phyloP scores from a whole-genome alignment of 2,113 vertebrate species.

The Origma solitaria region DNA sequence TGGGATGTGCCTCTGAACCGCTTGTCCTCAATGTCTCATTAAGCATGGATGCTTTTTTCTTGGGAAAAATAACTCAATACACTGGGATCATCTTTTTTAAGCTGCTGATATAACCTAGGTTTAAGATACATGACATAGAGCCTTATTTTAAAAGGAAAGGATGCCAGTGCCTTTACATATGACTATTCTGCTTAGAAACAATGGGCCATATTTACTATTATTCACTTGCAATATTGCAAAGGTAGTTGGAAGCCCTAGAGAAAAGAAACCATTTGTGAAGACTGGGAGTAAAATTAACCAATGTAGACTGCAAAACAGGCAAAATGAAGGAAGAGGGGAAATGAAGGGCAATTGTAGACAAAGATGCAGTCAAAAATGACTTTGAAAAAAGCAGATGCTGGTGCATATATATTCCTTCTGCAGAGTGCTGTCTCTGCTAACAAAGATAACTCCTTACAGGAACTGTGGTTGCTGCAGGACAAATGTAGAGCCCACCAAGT shows the following conservation, averaged over 20 bases:
- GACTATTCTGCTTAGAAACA: neutral
- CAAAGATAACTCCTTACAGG: neutral
- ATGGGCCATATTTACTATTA: neutral
- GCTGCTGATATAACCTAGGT: neutral
- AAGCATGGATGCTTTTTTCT: neutral
- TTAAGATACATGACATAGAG: neutral
- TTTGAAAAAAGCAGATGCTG: neutral
- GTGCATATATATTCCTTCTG: neutral
- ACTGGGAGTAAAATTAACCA: neutral
- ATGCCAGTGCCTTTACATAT: neutral
- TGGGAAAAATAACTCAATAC: neutral
- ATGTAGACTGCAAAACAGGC: neutral
- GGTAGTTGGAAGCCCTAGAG: neutral
- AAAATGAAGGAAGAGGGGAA: neutral
- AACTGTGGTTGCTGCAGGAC: neutral
- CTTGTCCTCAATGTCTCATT: neutral
- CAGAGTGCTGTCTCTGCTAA: neutral
- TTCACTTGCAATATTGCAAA: neutral
- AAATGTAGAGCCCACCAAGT: neutral
- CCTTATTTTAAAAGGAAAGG: neutral
- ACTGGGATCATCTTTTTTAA: neutral
- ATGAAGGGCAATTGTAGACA: neutral
- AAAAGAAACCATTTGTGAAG: neutral
- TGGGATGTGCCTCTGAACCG: neutral
- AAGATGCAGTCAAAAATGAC: neutral